Evolutionary conservation across 2,797 vertebrate genomes (phyloP), one percentile per base, ranked within the genome.

Genomic region (Calcarius lapponicus): DNA sequence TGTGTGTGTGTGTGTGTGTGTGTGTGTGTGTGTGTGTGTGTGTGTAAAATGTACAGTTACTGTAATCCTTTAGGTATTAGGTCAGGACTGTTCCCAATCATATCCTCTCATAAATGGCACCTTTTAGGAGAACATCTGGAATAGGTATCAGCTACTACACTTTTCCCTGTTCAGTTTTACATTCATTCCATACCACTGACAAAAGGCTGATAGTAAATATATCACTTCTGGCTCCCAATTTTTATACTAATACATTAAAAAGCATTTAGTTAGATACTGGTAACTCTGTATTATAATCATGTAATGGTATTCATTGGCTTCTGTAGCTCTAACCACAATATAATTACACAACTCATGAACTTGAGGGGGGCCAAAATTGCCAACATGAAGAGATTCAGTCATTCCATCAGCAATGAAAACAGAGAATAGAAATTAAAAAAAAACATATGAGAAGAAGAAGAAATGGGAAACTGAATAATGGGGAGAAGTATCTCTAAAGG

Each of bases 51-150:
- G 40, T 16, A 86, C 38, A 62, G 70, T 51, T 75, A 85, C 76
- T 47, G 11, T 83, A 96, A 95, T 86, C 81, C 80, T 96, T 88
- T 76, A 90, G 83, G 80, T 78, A 73, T 88, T 85, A 93, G 86
- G 61, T 71, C 81, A 95, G 71, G 80, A 62, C 91, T 94, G 93
- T 73, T 96, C 92, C 80, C 7, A 96, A 81, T 87, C 94, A 93
- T 87, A 96, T 74, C 82, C 43, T 93, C 80, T 91, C 92, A 94
- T 92, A 97, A 96, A 96, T 48, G 87, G 74, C 93, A 96, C 88
- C 91, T 90, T 96, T 95, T 94, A 96, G 91, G 91, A 96, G 86
- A 96, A 96, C 95, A 97, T 97, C 96, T 97, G 97, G 94, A 97
- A 95, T 60, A 31, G 22, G 81, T 90, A 94, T 93, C 60, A 85